Base-by-base conservation (phyloP, 2,888 invertebrate genomes). In the Lysandra bellargus region DNA sequence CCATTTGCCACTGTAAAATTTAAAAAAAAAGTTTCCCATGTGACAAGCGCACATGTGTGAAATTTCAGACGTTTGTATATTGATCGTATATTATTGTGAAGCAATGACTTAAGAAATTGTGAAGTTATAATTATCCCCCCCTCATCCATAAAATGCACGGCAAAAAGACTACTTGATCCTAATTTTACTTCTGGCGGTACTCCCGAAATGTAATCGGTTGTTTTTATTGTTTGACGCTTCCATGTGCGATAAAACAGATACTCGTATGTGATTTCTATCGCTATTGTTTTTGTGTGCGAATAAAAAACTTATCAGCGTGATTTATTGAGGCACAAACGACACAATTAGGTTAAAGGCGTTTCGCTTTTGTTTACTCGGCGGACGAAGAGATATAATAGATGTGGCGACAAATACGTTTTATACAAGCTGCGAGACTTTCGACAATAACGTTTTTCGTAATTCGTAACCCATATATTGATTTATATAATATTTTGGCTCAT, bases 401-500 rank as follows among this genome's bases (percentile, higher is more conserved):
- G 64, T 5, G 69, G 37, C 69, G 33, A 69, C 69, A 69, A 69
- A 69, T 69, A 37, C 37, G 69, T 69, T 69, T 69, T 64, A 30
- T 64, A 30, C 69, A 17, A 69, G 17, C 33, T 17, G 7, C 33
- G 69, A 64, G 14, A 17, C 17, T 37, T 69, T 37, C 14, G 33
- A 69, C 69, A 69, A 37, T 33, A 69, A 69, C 14, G 64, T 37
- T 69, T 33, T 69, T 4, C 23, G 23, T 69, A 69, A 14, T 1
- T 33, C 33, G 2, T 37, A 37, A 37, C 37, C 69, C 33, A 12
- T 69, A 37, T 69, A 69, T 33, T 2, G 17, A 33, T 37, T 37
- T 33, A 9, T 64, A 40, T 40, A 2, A 40, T 40, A 5, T 33
- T 33, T 69, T 61, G 23, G 61, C 14, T 7, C 9, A 33, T 64